phyloP scores from a whole-genome alignment of 2,797 vertebrate species.

The Crocodylus rhombifer region DNA sequence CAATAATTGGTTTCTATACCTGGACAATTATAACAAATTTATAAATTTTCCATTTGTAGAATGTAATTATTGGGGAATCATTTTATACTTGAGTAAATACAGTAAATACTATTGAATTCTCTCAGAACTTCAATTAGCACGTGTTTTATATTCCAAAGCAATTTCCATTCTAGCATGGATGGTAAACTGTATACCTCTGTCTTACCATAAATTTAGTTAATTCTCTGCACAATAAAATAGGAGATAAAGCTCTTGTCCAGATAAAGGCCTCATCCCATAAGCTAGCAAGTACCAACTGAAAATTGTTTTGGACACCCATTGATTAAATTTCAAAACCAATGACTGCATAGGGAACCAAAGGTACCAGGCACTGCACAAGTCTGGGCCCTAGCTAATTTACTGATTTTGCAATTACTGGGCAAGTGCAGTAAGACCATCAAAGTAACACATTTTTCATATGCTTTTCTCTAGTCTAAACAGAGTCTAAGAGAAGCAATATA shows the following conservation, averaged over 20 bases:
- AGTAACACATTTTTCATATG: neutral
- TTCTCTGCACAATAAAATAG: neutral
- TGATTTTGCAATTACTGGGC: neutral
- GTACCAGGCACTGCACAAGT: neutral
- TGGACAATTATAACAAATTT: too few species aligned
- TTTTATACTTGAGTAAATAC: too few species aligned
- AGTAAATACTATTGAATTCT: too few species aligned
- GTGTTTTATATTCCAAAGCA: too few species aligned
- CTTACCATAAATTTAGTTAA: neutral
- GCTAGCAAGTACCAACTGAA: neutral
- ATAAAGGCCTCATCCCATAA: neutral
- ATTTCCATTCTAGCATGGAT: too few species aligned
- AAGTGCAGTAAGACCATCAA: too few species aligned
- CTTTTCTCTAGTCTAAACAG: accelerated
- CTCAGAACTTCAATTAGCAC: too few species aligned
- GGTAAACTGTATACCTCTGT: neutral
- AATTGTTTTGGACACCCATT: neutral
- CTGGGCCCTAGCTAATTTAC: neutral
- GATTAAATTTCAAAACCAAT: neutral
- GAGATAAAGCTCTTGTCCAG: neutral
- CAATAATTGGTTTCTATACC: too few species aligned
- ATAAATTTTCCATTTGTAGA: too few species aligned
- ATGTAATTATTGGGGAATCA: too few species aligned
- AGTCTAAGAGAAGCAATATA: neutral
- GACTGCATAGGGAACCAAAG: neutral